A percentile compares a stretch with the other conserved stretches of the same genome.
Evolutionary conservation across 2,888 invertebrate genomes (phyloP).

Genomic region (Phymatocera aterrima): DNA sequence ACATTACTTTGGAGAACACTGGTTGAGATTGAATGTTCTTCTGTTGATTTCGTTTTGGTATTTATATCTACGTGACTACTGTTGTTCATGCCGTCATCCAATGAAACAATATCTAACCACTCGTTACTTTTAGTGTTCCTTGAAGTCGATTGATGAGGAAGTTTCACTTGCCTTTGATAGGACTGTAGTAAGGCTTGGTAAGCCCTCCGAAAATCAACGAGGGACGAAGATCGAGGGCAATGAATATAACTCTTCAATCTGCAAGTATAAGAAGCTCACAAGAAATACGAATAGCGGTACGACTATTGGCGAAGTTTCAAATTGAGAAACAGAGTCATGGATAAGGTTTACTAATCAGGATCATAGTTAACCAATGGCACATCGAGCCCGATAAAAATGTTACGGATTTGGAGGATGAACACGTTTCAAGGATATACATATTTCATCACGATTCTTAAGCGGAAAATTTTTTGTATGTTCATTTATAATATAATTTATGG

Average conservation of each 20-base stretch:
- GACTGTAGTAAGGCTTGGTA: constrained; percentile 42
- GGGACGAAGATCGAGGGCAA: constrained; percentile 33
- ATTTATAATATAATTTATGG: background rate
- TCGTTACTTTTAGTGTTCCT: background rate
- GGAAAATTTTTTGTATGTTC: background rate
- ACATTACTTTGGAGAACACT: background rate
- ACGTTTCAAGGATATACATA: background rate
- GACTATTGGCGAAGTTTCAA: background rate
- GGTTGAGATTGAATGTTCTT: background rate
- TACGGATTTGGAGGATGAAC: background rate
- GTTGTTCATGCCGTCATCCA: background rate
- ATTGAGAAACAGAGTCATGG: background rate
- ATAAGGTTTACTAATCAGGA: background rate
- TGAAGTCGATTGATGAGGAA: background rate
- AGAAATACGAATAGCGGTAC: constrained; percentile 13
- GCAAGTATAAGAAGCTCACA: constrained; percentile 47
- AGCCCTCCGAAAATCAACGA: constrained; percentile 52
- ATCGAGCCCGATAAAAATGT: background rate
- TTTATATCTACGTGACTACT: constrained; percentile 17
- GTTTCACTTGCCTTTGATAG: constrained; percentile 5
- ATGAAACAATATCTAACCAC: constrained; percentile 10
- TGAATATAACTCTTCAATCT: constrained; percentile 44
- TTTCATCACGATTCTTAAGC: background rate
- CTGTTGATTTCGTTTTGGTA: background rate
- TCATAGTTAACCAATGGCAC: background rate